Evolutionary conservation across 2,797 vertebrate genomes (phyloP), one percentile per base, ranked within the genome.

Genomic region (Danio choprae): DNA sequence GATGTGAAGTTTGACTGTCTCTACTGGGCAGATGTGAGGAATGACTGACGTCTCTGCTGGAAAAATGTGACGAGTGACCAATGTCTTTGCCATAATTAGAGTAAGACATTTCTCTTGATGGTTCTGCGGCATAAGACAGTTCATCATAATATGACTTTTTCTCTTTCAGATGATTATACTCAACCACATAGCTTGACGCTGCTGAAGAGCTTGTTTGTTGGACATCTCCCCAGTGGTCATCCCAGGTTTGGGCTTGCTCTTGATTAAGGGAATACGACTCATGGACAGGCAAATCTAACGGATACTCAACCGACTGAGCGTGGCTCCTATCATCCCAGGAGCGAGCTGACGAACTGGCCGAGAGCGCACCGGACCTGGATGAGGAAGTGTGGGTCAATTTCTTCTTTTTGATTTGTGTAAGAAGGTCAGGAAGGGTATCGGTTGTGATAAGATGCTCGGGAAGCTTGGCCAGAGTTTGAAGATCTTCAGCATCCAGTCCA

Each of bases 381-480:
- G 82, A 81, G 56, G 74, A 36, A 18, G 18, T 2, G n/a, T 6
- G 59, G 7, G 86, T 48, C 3, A 44, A 7, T 63, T 85, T 81
- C 2, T 77, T 82, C 70, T 87, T 88, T 85, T 93, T 93, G n/a
- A 94, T 87, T 83, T 93, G 88, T 5, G 84, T 71, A 63, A 94
- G 91, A 53, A 94, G 79, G 0, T 86, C 87, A 1, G 94, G 91
- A 77, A 94, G 90, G 0, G 89, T 89, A 60, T 94, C 91, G 0
- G 93, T 73, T 0, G 90, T 93, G 20, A 94, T 88, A 67, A 90
- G 83, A 36, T 93, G 88, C 73, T 93, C 93, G 0, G 93, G 93
- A 11, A 94, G 85, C 73, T 92, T 79, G 1, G 92, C 91, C 5
- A 94, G 88, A 16, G 90, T 77, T n/a, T 90, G 84, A 77, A 93